A percentile compares a stretch with the other conserved stretches of the same genome.
phyloP scores from a whole-genome alignment of 2,797 vertebrate species.

The Brachyrhaphis roseni region DNA sequence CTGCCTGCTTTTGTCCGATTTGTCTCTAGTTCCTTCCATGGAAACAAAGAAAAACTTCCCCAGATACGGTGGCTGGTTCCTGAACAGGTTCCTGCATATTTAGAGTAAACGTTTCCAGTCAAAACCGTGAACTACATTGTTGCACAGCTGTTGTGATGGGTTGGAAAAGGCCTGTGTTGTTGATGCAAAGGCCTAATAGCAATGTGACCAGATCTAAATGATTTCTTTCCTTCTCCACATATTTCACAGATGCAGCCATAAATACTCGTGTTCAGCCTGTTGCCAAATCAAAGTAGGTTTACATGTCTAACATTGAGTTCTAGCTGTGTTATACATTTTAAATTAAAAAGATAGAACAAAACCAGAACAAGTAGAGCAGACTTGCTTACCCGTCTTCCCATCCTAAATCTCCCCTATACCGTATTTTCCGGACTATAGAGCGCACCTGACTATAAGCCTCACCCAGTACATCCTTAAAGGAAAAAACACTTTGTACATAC shows the following conservation, averaged over 20 bases:
- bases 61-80: background rate
- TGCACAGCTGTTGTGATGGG: background rate
- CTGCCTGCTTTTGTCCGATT: background rate
- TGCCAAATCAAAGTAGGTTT: background rate
- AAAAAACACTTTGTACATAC: too few relatives aligned
- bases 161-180: background rate
- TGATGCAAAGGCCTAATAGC: background rate
- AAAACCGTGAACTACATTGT: background rate
- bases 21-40: background rate
- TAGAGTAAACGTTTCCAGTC: background rate
- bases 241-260: background rate
- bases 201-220: background rate
- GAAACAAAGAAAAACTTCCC: background rate
- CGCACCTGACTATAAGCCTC: too few relatives aligned
- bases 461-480: too few relatives aligned
- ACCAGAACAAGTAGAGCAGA: background rate
- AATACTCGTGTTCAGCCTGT: background rate
- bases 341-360: background rate
- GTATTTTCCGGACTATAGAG: too few relatives aligned
- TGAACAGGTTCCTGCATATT: background rate
- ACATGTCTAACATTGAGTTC: background rate
- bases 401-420: background rate
- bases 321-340: background rate
- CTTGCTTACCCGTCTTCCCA: background rate
- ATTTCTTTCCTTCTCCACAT: background rate